Percentiles rank a stretch among this genome's conserved stretches.
These are phyloP conservation scores for Cheiracanthium punctorium DNA, from an alignment of 2,888 invertebrate species.

Conservation along the genomic window DNA sequence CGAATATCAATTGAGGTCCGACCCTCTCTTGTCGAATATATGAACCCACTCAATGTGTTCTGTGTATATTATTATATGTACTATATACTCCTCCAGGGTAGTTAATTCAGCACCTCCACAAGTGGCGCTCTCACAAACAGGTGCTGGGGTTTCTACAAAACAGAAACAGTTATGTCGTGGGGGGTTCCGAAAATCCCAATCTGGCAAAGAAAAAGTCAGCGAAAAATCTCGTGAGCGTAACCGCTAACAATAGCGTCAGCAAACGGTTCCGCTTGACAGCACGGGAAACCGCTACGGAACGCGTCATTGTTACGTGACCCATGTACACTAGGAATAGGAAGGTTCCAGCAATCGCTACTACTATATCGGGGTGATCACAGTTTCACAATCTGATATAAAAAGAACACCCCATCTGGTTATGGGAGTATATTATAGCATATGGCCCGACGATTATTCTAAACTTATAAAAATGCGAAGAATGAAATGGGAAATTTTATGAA, in stretches of 20 bases:
- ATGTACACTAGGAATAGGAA: conserved; percentile 42
- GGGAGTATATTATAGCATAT: conserved; percentile 26
- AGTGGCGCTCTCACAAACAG: conserved; percentile 48
- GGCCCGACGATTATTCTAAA: background rate
- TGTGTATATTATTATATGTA: conserved; percentile 19
- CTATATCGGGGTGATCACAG: conserved; percentile 46
- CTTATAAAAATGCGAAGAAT: background rate
- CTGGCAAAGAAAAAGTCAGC: conserved; percentile 53
- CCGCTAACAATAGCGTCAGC: conserved; percentile 62
- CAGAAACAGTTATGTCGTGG: conserved; percentile 36
- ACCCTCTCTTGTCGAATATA: background rate
- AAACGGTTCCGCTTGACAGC: conserved; percentile 41
- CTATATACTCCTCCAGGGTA: conserved; percentile 24
- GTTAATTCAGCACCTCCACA: conserved; percentile 46
- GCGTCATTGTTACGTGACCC: conserved; percentile 50
- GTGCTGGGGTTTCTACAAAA: conserved; percentile 42
- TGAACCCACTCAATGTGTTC: conserved; percentile 34
- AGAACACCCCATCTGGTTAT: conserved; percentile 52
- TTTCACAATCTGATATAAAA: conserved; percentile 23
- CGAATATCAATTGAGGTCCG: background rate
- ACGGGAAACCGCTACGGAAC: conserved; percentile 66
- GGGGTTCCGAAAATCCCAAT: conserved; percentile 33
- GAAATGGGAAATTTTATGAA: background rate
- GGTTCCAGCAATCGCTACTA: background rate
- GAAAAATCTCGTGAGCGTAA: conserved; percentile 40